Evolutionary conservation across 2,113 vertebrate species (phyloP).

Genomic region (Formicarius rufipectus): DNA sequence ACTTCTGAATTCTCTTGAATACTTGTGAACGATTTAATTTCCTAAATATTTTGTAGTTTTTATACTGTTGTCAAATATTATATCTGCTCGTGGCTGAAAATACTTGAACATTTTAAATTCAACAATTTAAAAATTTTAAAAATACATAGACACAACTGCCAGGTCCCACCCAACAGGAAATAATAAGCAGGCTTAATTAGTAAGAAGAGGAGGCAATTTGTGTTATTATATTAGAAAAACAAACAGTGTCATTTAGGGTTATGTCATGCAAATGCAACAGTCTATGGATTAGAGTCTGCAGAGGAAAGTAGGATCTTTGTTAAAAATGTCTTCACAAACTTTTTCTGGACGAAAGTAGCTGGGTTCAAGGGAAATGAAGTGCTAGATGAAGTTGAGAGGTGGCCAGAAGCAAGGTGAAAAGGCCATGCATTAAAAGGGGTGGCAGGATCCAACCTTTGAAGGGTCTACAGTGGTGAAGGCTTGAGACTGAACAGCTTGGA

Average conservation of each 20-base stretch:
- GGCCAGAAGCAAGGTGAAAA: background rate
- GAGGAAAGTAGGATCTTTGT: background rate
- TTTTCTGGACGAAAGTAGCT: background rate
- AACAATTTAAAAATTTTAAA: background rate
- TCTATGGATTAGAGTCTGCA: background rate
- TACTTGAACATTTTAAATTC: background rate
- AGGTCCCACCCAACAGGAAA: slow-evolving; percentile 30
- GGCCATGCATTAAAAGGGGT: background rate
- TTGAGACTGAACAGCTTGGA: background rate
- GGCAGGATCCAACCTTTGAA: background rate
- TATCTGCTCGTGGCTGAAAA: background rate
- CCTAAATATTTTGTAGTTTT: background rate
- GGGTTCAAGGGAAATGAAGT: background rate
- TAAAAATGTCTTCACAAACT: background rate
- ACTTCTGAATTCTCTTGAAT: background rate
- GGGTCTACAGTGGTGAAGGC: background rate
- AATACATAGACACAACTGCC: background rate
- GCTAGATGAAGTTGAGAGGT: background rate
- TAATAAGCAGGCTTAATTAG: slow-evolving; percentile 23
- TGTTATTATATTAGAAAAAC: slow-evolving; percentile 1
- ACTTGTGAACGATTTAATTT: background rate
- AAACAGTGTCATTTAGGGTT: background rate
- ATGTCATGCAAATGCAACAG: background rate
- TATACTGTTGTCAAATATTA: background rate
- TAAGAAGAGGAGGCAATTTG: background rate